phyloP scores from a whole-genome alignment of 2,113 vertebrate species.

The Clarias macrocephalus region DNA sequence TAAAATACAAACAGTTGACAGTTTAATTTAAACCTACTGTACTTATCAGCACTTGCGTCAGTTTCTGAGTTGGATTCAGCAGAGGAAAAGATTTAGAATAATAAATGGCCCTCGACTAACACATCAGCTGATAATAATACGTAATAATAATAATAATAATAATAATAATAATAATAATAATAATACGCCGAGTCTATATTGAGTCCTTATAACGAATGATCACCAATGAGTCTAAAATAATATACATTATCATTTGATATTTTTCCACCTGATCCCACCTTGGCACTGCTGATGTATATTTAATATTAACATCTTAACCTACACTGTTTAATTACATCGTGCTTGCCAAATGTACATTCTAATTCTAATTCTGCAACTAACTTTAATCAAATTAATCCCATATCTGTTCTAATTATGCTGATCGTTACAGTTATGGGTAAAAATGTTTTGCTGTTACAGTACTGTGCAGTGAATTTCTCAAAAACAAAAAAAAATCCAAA shows the following conservation, averaged over 20 bases:
- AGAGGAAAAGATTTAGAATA: background rate
- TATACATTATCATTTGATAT: too few species aligned
- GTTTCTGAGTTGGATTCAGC: background rate
- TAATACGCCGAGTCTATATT: background rate
- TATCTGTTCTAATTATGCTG: background rate
- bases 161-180: too few species aligned
- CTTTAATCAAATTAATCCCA: background rate
- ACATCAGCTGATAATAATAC: background rate
- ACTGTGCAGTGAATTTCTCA: too few species aligned
- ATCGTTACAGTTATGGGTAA: background rate
- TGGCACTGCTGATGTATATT: background rate
- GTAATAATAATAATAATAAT: too few species aligned
- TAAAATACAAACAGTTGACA: constrained; percentile 9
- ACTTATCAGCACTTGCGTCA: background rate
- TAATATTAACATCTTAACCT: background rate
- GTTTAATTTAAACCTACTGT: background rate
- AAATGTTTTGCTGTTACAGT: too few species aligned
- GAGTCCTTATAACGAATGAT: background rate
- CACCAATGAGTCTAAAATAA: background rate
- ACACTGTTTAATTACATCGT: background rate
- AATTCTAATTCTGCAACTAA: background rate
- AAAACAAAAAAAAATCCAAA: too few species aligned
- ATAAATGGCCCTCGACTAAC: background rate
- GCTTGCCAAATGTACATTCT: background rate
- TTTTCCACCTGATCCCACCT: background rate